phyloP scores from a whole-genome alignment of 2,113 vertebrate genomes.

The Atractosteus spatula region DNA sequence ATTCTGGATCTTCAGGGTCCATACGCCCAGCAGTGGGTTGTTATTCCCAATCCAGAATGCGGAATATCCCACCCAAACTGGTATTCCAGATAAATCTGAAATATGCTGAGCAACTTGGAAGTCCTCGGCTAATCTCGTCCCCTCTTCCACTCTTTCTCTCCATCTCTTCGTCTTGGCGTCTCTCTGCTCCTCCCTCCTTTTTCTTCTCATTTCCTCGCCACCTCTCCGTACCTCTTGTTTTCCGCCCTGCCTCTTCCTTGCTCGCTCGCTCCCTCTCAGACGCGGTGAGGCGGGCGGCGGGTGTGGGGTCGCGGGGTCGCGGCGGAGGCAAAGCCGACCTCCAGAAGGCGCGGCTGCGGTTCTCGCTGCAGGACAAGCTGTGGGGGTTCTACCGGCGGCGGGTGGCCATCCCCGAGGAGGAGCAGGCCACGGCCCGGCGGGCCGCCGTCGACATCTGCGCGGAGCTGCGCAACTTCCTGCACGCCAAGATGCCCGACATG shows the following conservation, averaged over 20 bases:
- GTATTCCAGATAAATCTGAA: too few relatives aligned
- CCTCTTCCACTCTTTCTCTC: too few relatives aligned
- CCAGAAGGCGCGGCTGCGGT: conserved; percentile 82
- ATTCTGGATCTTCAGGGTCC: too few relatives aligned
- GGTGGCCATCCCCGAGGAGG: conserved; percentile 78
- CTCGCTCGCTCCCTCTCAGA: not conserved
- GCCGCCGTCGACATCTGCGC: conserved; percentile 93
- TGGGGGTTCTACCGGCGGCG: conserved; percentile 79
- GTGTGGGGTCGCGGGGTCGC: conserved; percentile 33
- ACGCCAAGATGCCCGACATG: conserved; percentile 92
- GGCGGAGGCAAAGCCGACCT: conserved; percentile 69
- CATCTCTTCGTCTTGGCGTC: too few relatives aligned
- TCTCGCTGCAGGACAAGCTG: conserved; percentile 91
- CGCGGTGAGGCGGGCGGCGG: conserved; percentile 32
- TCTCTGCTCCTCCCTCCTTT: too few relatives aligned
- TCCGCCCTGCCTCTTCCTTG: not conserved
- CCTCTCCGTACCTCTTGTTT: not conserved
- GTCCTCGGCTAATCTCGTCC: too few relatives aligned
- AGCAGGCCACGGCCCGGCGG: conserved; percentile 85
- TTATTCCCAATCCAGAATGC: too few relatives aligned
- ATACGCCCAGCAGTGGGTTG: too few relatives aligned
- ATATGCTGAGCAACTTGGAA: too few relatives aligned
- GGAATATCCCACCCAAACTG: too few relatives aligned
- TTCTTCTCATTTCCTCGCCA: too few relatives aligned
- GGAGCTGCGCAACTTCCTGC: conserved; percentile 88